phyloP scores from a whole-genome alignment of 2,113 vertebrate genomes.

The Mandrillus leucophaeus region DNA sequence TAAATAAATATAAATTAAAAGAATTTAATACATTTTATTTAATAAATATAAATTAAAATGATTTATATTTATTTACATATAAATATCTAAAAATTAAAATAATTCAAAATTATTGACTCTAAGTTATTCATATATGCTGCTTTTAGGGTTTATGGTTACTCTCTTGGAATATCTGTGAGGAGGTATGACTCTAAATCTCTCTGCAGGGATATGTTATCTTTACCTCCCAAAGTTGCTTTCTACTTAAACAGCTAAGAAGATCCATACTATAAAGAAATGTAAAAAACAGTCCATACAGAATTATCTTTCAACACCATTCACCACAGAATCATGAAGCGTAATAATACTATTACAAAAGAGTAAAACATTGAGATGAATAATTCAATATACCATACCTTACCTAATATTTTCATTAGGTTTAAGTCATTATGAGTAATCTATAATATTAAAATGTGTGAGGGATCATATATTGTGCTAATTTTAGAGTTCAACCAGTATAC shows the following conservation, averaged over 20 bases:
- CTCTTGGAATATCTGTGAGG: background rate
- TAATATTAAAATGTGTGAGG: background rate
- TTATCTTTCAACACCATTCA: background rate
- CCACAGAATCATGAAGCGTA: background rate
- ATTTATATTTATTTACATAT: background rate
- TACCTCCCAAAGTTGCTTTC: background rate
- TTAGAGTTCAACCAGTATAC: background rate
- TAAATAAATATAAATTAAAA: too few species aligned
- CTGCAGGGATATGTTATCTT: background rate
- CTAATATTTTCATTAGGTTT: background rate
- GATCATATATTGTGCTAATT: background rate
- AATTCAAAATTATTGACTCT: conserved; percentile 9
- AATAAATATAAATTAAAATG: background rate
- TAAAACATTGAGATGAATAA: background rate
- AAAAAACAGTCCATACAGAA: background rate
- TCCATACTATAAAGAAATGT: background rate
- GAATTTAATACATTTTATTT: background rate
- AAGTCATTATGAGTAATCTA: background rate
- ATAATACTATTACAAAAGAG: background rate
- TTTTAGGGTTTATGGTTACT: background rate
- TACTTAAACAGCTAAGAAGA: background rate
- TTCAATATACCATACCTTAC: background rate
- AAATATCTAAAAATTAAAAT: too few species aligned
- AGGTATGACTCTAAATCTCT: background rate
- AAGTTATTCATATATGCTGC: background rate